Evolutionary conservation across 2,797 vertebrate genomes (phyloP), one percentile per base, ranked within the genome.

Genomic region (Urophycis tenuis): DNA sequence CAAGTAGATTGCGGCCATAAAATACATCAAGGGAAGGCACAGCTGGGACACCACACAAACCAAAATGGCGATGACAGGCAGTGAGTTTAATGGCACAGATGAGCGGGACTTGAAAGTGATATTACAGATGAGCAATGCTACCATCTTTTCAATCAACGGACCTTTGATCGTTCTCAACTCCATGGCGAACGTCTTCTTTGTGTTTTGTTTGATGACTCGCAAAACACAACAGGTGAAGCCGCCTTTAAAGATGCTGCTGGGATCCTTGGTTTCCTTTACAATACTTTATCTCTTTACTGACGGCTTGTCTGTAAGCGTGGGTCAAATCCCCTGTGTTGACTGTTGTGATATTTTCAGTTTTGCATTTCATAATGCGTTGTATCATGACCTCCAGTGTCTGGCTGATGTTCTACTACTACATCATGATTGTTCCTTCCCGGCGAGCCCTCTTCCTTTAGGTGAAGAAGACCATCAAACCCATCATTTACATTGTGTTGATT

Each of bases 351-450:
- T 49, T 9, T 14, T n/a, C 10, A 5, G 0, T 77, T 3, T n/a
- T 74, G 17, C 0, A 41, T 1, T 84, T 30, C 33, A 45, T 0
- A 22, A 10, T 85, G 22, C 30, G 72, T 4, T 73, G 31, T 9
- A 87, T 80, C 79, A 76, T 86, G 71, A 82, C 76, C 0, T 69
- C 73, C 9, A 82, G 74, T 5, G 77, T 81, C 36, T 90, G 86
- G 87, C 77, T 91, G 15, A 89, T 80, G 78, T 80, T 91, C 31
- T 89, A 82, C 83, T 90, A 84, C 76, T 88, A 53, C 82, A 36
- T 74, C 45, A 81, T 88, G 39, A 90, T 91, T 15, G 88, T 91
- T 19, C 88, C 89, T 30, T 69, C 33, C 15, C 77, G 73, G 35
- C 1, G 0, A 35, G 73, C 79, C 14, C 6, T 84, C 45, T 71